A percentile compares a stretch with the other conserved stretches of the same genome.
Evolutionary conservation across 2,888 invertebrate genomes (phyloP).

Genomic region (Lasioglossum vierecki): DNA sequence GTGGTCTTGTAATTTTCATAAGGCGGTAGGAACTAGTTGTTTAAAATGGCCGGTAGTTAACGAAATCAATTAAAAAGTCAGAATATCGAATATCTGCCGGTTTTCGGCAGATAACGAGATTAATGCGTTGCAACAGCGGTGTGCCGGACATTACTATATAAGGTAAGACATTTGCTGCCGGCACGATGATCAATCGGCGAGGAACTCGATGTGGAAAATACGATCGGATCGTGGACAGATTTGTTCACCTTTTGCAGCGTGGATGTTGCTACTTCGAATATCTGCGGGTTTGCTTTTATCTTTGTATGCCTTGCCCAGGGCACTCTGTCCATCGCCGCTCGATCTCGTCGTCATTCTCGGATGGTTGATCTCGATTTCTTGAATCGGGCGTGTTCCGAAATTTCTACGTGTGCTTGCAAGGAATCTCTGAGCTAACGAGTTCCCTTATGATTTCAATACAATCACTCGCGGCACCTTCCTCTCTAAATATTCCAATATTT

Average conservation of each 20-base stretch:
- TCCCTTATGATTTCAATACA: conserved; percentile 11
- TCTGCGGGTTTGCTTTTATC: conserved; percentile 97
- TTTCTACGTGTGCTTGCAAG: conserved; percentile 32
- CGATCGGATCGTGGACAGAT: not conserved
- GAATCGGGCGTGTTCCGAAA: conserved; percentile 9
- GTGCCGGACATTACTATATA: conserved; percentile 68
- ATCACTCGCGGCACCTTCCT: conserved; percentile 16
- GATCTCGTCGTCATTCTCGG: conserved; percentile 83
- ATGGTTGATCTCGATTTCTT: conserved; percentile 45
- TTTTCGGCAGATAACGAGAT: conserved; percentile 1
- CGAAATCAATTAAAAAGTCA: not conserved
- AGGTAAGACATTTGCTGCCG: conserved; percentile 59
- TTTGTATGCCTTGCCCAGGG: conserved; percentile 88
- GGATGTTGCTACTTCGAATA: conserved; percentile 97
- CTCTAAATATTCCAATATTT: conserved; percentile 9
- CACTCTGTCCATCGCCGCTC: conserved; percentile 83
- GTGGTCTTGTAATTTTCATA: not conserved
- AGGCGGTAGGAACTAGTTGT: not conserved
- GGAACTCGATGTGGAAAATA: not conserved
- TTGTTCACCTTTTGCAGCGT: conserved; percentile 97
- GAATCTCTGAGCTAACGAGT: conserved; percentile 21
- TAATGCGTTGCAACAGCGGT: not conserved
- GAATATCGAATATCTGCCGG: not conserved
- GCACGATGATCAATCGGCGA: not conserved
- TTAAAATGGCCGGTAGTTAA: not conserved